Base-by-base conservation (phyloP, 2,888 invertebrate species). In the Gastrophysa polygoni region DNA sequence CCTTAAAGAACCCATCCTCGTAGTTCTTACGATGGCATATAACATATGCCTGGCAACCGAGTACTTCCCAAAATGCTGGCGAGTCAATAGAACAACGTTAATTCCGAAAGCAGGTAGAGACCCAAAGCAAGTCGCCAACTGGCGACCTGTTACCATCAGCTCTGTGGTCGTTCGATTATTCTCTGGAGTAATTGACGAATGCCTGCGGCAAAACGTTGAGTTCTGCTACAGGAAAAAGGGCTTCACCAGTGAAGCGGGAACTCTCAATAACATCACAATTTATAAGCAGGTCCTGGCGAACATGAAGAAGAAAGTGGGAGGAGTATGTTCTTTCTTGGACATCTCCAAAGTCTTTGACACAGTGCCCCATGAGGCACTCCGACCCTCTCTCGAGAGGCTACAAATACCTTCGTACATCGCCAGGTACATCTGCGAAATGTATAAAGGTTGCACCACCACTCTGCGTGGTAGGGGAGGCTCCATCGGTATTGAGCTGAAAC, bases 291-390 rank as follows among this genome's bases (percentile, higher is more conserved):
- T 24, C 63, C 65, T 71, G 66, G 63, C 68, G 63, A 63, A 61
- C 64, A 59, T 69, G 67, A 58, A 55, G 52, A 17, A 20, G 14
- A 38, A 14, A 10, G 14, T 20, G 61, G 21, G 73, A 61, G 68
- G 80, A 32, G 79, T 75, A 43, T 74, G 77, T 16, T 20, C 34
- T 3, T 54, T 59, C 6, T 68, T 82, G 17, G 82, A 82, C 67
- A 77, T 82, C 20, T 73, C 78, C 8, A 82, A 82, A 68, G 82
- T 82, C 3, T 82, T 80, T 65, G 82, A 82, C 63, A 77, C 73
- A 0, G 61, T 73, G 5, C 72, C 72, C 8, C 73, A 75, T 49
- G 20, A 24, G n/a, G 59, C 62, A 3, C 61, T 80, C 1, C 43
- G 67, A 20, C 67, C 68, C 1, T 71, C 77, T 38, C 71, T 83